A percentile compares a stretch with the other conserved stretches of the same genome.
These are phyloP conservation scores for Octodonta nipae DNA, from an alignment of 2,888 invertebrate genomes.

Conservation along the genomic window DNA sequence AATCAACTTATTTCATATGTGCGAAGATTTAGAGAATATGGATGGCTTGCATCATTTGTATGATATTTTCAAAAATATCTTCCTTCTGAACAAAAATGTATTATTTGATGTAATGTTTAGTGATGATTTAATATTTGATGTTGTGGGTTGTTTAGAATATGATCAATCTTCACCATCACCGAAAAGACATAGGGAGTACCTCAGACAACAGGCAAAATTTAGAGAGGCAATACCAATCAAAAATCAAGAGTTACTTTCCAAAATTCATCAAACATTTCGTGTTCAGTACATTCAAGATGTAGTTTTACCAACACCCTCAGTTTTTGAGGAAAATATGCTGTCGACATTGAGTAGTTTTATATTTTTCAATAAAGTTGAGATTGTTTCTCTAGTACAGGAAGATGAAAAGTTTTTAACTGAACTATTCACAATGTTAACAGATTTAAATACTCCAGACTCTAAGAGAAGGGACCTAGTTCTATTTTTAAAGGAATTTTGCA, in stretches of 20 bases:
- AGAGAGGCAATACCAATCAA: conserved; percentile 89
- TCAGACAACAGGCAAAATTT: conserved; percentile 82
- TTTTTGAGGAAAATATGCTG: conserved; percentile 98
- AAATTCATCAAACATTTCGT: conserved; percentile 98
- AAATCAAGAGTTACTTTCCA: conserved; percentile 85
- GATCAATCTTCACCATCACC: conserved; percentile 79
- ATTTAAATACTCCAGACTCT: conserved; percentile 68
- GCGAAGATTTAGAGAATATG: conserved; percentile 90
- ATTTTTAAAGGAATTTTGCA: conserved; percentile 98
- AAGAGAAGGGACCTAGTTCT: conserved; percentile 87
- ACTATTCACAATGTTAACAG: conserved; percentile 84
- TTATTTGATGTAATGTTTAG: conserved; percentile 96
- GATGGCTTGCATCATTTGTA: conserved; percentile 91
- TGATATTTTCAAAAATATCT: conserved; percentile 97
- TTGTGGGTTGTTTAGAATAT: conserved; percentile 96
- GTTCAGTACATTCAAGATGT: conserved; percentile 99
- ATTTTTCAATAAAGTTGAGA: conserved; percentile 99
- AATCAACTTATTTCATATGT: conserved; percentile 87
- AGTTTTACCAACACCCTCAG: conserved; percentile 94
- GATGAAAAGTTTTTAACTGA: conserved; percentile 94
- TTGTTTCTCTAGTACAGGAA: conserved; percentile 93
- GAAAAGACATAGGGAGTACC: conserved; percentile 89
- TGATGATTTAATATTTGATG: conserved; percentile 91
- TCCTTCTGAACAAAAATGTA: conserved; percentile 92
- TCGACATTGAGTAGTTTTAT: conserved; percentile 96